These are phyloP conservation scores for Perizoma flavofasciatum DNA, from an alignment of 2,888 invertebrate species.

Conservation along the genomic window DNA sequence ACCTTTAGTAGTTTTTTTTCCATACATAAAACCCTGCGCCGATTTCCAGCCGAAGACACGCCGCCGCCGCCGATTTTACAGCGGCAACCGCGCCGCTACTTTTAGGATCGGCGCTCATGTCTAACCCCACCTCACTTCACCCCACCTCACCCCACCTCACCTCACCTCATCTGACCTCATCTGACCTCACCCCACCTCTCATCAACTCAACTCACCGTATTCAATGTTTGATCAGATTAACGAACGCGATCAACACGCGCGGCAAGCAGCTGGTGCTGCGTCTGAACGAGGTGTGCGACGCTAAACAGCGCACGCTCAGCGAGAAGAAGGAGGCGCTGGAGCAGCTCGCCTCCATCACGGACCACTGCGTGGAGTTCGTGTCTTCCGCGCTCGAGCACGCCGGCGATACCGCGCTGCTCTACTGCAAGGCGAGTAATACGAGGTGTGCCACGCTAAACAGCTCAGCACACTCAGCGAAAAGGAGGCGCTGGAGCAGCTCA, in stretches of 20 bases:
- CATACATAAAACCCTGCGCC: too few species aligned
- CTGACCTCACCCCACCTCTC: background rate
- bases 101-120: too few species aligned
- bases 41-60: too few species aligned
- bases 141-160: too few species aligned
- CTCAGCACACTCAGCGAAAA: too few species aligned
- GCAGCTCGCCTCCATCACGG: constrained; percentile 92
- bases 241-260: constrained; percentile 91
- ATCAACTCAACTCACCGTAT: background rate
- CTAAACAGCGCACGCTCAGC: constrained; percentile 88
- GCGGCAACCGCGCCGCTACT: too few species aligned
- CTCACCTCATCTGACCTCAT: too few species aligned
- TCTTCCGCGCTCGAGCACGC: constrained; percentile 89
- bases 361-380: constrained; percentile 95
- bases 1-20: too few species aligned
- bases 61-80: too few species aligned
- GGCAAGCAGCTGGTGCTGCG: constrained; percentile 92
- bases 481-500: too few species aligned
- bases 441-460: too few species aligned
- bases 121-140: too few species aligned
- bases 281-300: constrained; percentile 89
- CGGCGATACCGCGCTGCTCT: constrained; percentile 92
- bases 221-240: constrained; percentile 78
- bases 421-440: constrained; percentile 83
- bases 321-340: constrained; percentile 94